Base-by-base conservation (phyloP, 2,888 invertebrate species). In the Stratiomys singularior region DNA sequence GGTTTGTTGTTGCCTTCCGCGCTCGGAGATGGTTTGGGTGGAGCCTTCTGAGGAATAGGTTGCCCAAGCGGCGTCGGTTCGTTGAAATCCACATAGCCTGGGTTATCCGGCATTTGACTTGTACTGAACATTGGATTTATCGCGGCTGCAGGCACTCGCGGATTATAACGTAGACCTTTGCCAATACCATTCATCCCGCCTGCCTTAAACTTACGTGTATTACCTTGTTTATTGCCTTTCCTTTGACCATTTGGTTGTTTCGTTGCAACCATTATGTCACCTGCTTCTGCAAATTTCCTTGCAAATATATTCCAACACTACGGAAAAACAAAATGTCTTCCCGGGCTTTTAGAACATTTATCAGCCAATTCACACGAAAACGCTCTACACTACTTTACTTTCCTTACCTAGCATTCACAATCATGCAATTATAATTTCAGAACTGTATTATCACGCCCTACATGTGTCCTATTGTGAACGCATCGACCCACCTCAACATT, bases 41-140 rank as follows among this genome's bases (percentile, higher is more conserved):
- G 18, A 13, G 44, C 44, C n/a, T 77, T 79, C 0, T 0, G 27
- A 0, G 76, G 64, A 2, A 18, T 18, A 7, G 72, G 69, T 18
- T 52, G 76, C n/a, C 64, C 64, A 21, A 82, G 82, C 58, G 85
- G 84, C 1, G 83, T 81, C 44, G 86, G 85, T 58, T 84, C 85
- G 78, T 86, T 87, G 46, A 86, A 86, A 79, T 87, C 87, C 79
- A 86, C 84, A 78, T 86, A 87, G 0, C 87, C 86, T 1, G 86
- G 85, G 82, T 87, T 87, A 78, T 86, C 86, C 30, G 86, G 86
- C 81, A 87, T 86, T 80, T 87, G 87, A 79, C 83, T 84, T 76
- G 85, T 84, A 78, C 84, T 83, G 81, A 85, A 86, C 84, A 87
- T 85, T 46, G 85, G 82, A 76, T 83, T 83, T 1, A 79, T 78